Conservation (phyloP, 2,888 invertebrate species). For the Limenitis camilla region DNA sequence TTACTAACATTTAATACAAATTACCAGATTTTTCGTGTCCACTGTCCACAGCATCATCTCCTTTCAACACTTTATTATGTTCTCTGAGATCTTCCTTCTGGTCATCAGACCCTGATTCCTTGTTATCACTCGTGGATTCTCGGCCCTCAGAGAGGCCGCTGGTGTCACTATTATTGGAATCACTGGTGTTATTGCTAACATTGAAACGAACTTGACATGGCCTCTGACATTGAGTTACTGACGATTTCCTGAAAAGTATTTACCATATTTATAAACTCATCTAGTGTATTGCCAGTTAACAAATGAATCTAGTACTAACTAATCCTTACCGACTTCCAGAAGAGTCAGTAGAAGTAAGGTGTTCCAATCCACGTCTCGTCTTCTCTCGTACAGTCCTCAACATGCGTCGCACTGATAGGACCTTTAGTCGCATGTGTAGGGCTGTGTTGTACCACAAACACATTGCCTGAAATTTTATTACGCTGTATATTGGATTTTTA, state of each 20-base stretch:
- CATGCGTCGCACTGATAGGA: constrained; percentile 82
- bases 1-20: not conserved
- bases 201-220: constrained; percentile 49
- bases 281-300: no score
- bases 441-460: constrained; percentile 86
- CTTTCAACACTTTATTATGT: not conserved
- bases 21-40: constrained; percentile 15
- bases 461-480: constrained; percentile 6
- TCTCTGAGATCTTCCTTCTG: constrained; percentile 15
- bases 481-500: no score
- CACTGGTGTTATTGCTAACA: constrained; percentile 37
- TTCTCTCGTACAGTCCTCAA: constrained; percentile 54
- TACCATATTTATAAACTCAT: no score
- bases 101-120: constrained; percentile 13
- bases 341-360: constrained; percentile 27
- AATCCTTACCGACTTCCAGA: no score
- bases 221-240: constrained; percentile 29
- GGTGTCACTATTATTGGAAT: constrained; percentile 51
- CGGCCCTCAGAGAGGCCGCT: constrained; percentile 37
- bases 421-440: constrained; percentile 85
- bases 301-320: no score
- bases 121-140: constrained; percentile 21
- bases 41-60: not conserved
- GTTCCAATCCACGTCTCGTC: constrained; percentile 28
- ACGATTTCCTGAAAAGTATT: constrained; percentile 36